Evolutionary conservation across 2,797 vertebrate genomes (phyloP).

Genomic region (Dendrocincla fuliginosa): DNA sequence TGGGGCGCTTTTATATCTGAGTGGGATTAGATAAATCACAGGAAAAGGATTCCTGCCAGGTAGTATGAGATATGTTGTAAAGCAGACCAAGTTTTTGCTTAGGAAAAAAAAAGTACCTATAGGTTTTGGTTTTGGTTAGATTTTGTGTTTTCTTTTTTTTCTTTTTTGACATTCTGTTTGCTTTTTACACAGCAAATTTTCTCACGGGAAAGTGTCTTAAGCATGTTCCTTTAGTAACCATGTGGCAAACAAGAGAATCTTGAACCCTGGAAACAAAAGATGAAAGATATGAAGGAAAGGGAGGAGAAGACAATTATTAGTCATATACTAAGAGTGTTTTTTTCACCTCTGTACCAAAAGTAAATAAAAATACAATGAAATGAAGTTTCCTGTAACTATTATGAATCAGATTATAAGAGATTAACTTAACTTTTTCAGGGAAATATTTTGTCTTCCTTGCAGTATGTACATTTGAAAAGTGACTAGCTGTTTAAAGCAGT

Average conservation of each 20-base stretch:
- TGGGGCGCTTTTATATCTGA: neutral
- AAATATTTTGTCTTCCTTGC: neutral
- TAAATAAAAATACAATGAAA: neutral
- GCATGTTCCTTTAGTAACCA: rapidly evolving
- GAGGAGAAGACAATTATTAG: neutral
- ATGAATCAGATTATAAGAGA: neutral
- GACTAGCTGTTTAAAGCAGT: neutral
- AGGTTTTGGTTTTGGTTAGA: neutral
- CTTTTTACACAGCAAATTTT: neutral
- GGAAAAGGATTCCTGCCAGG: neutral
- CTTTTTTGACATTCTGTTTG: neutral
- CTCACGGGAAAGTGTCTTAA: neutral
- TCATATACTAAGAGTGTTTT: neutral
- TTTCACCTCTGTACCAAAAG: neutral
- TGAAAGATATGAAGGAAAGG: neutral
- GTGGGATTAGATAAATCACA: neutral
- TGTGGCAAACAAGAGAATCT: neutral
- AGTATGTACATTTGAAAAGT: neutral
- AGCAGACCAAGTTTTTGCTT: neutral
- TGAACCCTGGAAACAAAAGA: neutral
- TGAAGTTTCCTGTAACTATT: neutral
- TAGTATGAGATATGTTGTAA: neutral
- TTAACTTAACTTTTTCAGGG: neutral
- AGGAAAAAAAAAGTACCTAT: rapidly evolving
- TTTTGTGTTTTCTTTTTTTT: neutral